Evolutionary conservation across 2,797 vertebrate species (phyloP).

Genomic region (Alosa sapidissima): DNA sequence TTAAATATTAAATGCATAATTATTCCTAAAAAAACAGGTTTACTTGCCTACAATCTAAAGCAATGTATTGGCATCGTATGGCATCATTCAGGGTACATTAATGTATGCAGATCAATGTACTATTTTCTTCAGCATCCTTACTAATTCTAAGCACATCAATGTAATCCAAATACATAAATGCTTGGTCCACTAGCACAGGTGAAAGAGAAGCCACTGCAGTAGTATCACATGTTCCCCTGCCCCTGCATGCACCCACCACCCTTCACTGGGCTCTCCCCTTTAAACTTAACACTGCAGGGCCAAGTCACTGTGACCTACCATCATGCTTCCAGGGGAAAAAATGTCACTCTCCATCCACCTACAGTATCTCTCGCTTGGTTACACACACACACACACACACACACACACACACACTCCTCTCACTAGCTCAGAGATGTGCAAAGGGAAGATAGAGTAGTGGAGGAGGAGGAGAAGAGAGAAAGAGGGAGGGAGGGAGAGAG

Average conservation of each 20-base stretch:
- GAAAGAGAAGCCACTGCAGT: neutral
- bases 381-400: conserved; percentile 1
- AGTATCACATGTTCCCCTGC: neutral
- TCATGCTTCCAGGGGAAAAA: neutral
- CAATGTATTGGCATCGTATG: too few species aligned
- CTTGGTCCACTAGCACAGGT: neutral
- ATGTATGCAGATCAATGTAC: too few species aligned
- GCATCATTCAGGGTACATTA: too few species aligned
- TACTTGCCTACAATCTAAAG: neutral
- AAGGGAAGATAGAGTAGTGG: neutral
- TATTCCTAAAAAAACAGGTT: neutral
- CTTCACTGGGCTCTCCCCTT: neutral
- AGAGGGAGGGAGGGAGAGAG: conserved; percentile 8
- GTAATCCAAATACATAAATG: neutral
- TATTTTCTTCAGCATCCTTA: too few species aligned
- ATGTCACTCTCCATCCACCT: conserved; percentile 19
- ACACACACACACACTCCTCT: neutral
- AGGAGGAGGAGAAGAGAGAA: neutral
- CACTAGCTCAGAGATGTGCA: conserved; percentile 1
- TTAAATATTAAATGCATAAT: neutral
- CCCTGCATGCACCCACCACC: neutral
- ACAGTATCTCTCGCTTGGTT: neutral
- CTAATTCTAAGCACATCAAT: too few species aligned
- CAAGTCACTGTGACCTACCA: conserved; percentile 19
- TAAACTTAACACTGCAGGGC: neutral